Conservation (phyloP, 2,888 invertebrate species). For the Hydropsyche betteni region DNA sequence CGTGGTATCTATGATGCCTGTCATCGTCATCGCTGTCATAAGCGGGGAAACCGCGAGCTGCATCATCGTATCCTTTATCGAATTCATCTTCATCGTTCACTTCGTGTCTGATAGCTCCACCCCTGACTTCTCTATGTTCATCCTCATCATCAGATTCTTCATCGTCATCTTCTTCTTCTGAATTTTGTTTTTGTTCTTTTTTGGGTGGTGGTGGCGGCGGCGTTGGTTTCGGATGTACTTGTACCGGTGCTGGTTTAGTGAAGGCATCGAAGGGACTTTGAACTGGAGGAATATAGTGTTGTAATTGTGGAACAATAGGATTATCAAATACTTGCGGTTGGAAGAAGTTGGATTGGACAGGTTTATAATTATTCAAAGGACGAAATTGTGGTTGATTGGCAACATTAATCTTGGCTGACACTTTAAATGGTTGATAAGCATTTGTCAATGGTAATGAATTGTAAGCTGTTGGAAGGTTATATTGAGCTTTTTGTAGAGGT, state of each 20-base stretch:
- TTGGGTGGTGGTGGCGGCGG: constrained; percentile 30
- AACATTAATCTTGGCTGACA: constrained; percentile 52
- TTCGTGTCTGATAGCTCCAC: constrained; percentile 58
- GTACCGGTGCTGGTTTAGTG: constrained; percentile 25
- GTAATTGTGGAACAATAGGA: constrained; percentile 64
- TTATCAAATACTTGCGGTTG: constrained; percentile 63
- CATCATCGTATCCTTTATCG: constrained; percentile 62
- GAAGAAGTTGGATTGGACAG: constrained; percentile 60
- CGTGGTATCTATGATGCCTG: constrained; percentile 34
- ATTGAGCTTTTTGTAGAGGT: constrained; percentile 31
- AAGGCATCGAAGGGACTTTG: constrained; percentile 50
- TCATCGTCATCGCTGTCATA: constrained; percentile 54
- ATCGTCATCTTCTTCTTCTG: constrained; percentile 54
- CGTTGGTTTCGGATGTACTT: constrained; percentile 7
- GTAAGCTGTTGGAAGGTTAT: constrained; percentile 3
- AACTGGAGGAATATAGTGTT: constrained; percentile 63
- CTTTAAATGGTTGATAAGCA: constrained; percentile 8
- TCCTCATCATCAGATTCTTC: constrained; percentile 57
- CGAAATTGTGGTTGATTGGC: constrained; percentile 56
- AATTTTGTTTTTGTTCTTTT: constrained; percentile 35
- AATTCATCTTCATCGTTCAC: constrained; percentile 63
- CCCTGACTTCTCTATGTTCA: constrained; percentile 57
- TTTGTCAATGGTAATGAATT: background rate
- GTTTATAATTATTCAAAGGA: constrained; percentile 44
- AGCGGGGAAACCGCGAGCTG: constrained; percentile 62